Evolutionary conservation across 2,888 invertebrate species (phyloP).

Genomic region (Lycaena phlaeas): DNA sequence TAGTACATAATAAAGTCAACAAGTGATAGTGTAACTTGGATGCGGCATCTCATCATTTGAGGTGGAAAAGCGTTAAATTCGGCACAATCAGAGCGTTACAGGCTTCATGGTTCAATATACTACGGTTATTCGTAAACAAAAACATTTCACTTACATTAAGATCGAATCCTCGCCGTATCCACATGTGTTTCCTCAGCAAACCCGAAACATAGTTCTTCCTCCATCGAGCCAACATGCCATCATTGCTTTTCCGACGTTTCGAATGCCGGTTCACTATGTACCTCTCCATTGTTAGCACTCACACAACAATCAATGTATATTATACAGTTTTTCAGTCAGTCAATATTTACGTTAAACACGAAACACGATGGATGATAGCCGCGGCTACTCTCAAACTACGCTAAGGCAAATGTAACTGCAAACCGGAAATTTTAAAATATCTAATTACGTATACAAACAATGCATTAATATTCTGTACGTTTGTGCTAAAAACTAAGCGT

Average conservation of each 20-base stretch:
- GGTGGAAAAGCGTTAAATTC: too few relatives aligned
- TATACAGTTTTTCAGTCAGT: constrained; percentile 17
- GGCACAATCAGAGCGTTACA: too few relatives aligned
- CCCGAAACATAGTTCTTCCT: constrained; percentile 45
- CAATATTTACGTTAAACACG: background rate
- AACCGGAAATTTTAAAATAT: constrained; percentile 8
- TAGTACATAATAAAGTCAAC: too few relatives aligned
- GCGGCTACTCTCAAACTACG: constrained; percentile 30
- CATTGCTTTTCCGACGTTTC: constrained; percentile 40
- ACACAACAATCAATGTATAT: constrained; percentile 31
- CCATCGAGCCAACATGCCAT: constrained; percentile 53
- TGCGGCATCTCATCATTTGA: too few relatives aligned
- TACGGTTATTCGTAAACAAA: too few relatives aligned
- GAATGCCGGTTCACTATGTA: constrained; percentile 55
- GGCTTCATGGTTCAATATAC: too few relatives aligned
- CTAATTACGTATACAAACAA: background rate
- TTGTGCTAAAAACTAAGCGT: too few relatives aligned
- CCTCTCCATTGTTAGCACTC: constrained; percentile 45
- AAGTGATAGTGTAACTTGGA: too few relatives aligned
- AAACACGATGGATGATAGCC: constrained; percentile 37
- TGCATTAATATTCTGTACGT: background rate
- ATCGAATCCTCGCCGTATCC: constrained; percentile 56
- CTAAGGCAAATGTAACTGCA: constrained; percentile 10
- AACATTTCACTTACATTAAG: constrained; percentile 56
- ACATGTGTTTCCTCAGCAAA: constrained; percentile 41